Evolutionary conservation across 1,140 invertebrate genomes (phyloP).

Genomic region (Pseudomyrmex flavicornis): DNA sequence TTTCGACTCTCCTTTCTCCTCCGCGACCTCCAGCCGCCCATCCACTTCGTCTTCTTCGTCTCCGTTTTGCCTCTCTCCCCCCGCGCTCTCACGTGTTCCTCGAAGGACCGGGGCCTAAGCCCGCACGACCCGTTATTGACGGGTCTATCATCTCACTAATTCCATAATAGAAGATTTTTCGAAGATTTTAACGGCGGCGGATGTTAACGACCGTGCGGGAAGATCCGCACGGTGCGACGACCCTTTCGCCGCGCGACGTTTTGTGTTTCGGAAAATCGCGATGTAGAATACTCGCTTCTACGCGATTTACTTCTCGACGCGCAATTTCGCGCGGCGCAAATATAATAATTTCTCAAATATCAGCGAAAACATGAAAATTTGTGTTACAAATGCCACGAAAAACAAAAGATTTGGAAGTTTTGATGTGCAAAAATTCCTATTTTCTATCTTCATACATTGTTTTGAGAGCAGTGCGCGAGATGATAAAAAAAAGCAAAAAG

Average conservation of each 20-base stretch:
- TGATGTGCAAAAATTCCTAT: neutral
- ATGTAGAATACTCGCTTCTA: conserved; percentile 4
- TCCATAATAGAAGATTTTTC: conserved; percentile 82
- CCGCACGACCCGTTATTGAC: conserved; percentile 78
- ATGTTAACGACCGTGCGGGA: conserved; percentile 77
- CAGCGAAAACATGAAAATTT: too few relatives aligned
- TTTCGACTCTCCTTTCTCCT: conserved; percentile 65
- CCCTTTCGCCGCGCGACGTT: conserved; percentile 51
- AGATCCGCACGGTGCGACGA: conserved; percentile 67
- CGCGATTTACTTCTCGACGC: neutral
- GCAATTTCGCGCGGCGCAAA: neutral
- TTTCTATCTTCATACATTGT: neutral
- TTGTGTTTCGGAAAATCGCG: conserved; percentile 10
- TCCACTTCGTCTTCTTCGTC: conserved; percentile 44
- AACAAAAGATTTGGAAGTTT: too few relatives aligned
- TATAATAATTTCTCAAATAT: neutral
- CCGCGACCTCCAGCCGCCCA: conserved; percentile 29
- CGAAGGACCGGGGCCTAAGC: conserved; percentile 73
- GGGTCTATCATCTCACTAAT: conserved; percentile 84
- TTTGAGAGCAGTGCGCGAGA: neutral
- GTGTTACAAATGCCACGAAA: too few relatives aligned
- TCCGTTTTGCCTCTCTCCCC: conserved; percentile 64
- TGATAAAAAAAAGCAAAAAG: neutral
- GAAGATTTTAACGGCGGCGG: conserved; percentile 69
- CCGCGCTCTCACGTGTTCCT: conserved; percentile 67